These are phyloP conservation scores for Ferrisia virgata DNA, from an alignment of 2,888 invertebrate genomes.

Conservation along the genomic window DNA sequence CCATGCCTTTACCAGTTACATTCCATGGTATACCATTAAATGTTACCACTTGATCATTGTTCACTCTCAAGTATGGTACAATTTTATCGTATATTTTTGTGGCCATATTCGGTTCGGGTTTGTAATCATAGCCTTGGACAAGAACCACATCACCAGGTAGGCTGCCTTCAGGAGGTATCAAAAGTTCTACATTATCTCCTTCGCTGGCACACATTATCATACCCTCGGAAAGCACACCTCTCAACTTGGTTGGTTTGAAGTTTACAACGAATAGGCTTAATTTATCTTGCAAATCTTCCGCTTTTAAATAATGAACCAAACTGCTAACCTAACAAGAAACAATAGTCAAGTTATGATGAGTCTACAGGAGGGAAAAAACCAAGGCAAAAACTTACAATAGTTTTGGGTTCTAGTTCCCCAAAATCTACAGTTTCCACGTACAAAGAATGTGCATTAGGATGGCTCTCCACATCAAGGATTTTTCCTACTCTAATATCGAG, in stretches of 20 bases:
- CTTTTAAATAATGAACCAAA: background rate
- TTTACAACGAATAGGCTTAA: background rate
- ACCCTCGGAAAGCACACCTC: slow-evolving; percentile 78
- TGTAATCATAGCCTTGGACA: slow-evolving; percentile 59
- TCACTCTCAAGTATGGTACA: slow-evolving; percentile 77
- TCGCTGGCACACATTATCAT: slow-evolving; percentile 95
- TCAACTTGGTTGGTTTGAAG: slow-evolving; percentile 3
- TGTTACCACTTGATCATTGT: slow-evolving; percentile 67
- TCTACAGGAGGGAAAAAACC: no score
- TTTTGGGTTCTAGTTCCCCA: slow-evolving; percentile 69
- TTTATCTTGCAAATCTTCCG: background rate
- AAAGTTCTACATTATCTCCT: slow-evolving; percentile 74
- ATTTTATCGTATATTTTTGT: slow-evolving; percentile 87
- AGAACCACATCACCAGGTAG: slow-evolving; percentile 65
- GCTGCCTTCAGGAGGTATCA: slow-evolving; percentile 67
- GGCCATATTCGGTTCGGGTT: slow-evolving; percentile 76
- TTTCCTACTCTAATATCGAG: slow-evolving; percentile 85
- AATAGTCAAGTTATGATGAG: no score
- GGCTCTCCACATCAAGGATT: slow-evolving; percentile 75
- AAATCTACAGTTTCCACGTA: slow-evolving; percentile 89
- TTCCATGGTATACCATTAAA: slow-evolving; percentile 70
- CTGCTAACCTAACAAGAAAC: slow-evolving; percentile 42
- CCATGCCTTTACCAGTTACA: slow-evolving; percentile 69
- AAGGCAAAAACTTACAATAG: slow-evolving; percentile 52
- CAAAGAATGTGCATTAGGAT: slow-evolving; percentile 87